phyloP scores from a whole-genome alignment of 2,113 vertebrate genomes.

The Sphaerodactylus townsendi region DNA sequence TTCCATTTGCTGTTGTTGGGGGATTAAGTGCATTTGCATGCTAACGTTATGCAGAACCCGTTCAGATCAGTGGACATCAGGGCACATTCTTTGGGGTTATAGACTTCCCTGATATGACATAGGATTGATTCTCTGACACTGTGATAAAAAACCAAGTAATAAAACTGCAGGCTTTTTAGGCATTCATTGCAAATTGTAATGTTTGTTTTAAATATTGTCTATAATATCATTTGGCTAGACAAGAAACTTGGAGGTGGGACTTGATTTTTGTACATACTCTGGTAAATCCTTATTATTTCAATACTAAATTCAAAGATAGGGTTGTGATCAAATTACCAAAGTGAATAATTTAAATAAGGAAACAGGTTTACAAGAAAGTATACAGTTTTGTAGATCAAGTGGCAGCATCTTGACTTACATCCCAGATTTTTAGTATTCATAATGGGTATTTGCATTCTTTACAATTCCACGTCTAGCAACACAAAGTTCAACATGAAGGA shows the following conservation, averaged over 20 bases:
- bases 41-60: background rate
- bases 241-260: conserved; percentile 11
- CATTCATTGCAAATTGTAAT: conserved; percentile 28
- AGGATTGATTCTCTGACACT: conserved; percentile 5
- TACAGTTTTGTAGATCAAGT: background rate
- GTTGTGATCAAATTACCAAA: conserved; percentile 65
- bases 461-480: background rate
- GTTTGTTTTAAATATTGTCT: conserved; percentile 13
- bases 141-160: conserved; percentile 1
- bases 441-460: conserved; percentile 5
- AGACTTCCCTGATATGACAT: background rate
- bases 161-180: conserved; percentile 7
- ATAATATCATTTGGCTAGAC: conserved; percentile 24
- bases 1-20: conserved; percentile 30
- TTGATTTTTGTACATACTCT: conserved; percentile 38
- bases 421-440: background rate
- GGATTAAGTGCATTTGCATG: conserved; percentile 13
- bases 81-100: background rate
- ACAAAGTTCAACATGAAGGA: background rate
- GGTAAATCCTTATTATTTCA: conserved; percentile 25
- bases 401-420: conserved; percentile 6
- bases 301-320: conserved; percentile 33
- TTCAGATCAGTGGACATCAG: background rate
- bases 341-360: conserved; percentile 46
- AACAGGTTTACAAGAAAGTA: background rate